Base-by-base conservation (phyloP, 1,140 invertebrate genomes). In the Trachymyrmex cornetzi region DNA sequence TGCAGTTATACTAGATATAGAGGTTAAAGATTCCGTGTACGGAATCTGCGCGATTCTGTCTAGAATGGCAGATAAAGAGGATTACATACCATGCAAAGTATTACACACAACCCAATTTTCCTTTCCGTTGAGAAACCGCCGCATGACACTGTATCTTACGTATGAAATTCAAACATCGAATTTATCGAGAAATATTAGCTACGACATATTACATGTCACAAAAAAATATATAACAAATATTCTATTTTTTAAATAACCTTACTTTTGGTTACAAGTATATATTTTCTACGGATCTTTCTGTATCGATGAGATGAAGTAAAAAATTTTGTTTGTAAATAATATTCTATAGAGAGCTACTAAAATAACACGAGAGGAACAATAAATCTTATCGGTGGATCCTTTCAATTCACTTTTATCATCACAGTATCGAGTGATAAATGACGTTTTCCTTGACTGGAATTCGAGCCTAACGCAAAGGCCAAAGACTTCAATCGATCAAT, bases 31-130 rank as follows among this genome's bases (percentile, higher is more conserved):
- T 84, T 74, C 67, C 55, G 30, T 19, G n/a, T 74, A 61, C 53
- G 7, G 34, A 38, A 38, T 38, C 38, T 55, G 38, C 24, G 19
- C 67, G 27, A 63, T 74, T 84, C 38, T 19, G 50, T 34, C 38
- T 59, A 50, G 55, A 74, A 74, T 82, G 12, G 66, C n/a, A 30
- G 16, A 67, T 59, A 74, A 74, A 84, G 55, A 84, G 67, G 38
- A 74, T 84, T 74, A 84, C 67, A 74, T 74, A 30, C 19, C 38
- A 61, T 34, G 24, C 14, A 74, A 74, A 82, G 24, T 82, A 82
- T 74, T 61, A 38, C 6, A 38, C 69, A 74, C 67, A 82, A 74
- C 19, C 19, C 14, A 74, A 38, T 82, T 82, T 74, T 74, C 55
- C 38, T 82, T 82, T 48, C 24, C 22, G 2, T 19, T 55, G 69